Evolutionary conservation across 2,113 vertebrate species (phyloP).

Genomic region (Pygoscelis antarcticus): DNA sequence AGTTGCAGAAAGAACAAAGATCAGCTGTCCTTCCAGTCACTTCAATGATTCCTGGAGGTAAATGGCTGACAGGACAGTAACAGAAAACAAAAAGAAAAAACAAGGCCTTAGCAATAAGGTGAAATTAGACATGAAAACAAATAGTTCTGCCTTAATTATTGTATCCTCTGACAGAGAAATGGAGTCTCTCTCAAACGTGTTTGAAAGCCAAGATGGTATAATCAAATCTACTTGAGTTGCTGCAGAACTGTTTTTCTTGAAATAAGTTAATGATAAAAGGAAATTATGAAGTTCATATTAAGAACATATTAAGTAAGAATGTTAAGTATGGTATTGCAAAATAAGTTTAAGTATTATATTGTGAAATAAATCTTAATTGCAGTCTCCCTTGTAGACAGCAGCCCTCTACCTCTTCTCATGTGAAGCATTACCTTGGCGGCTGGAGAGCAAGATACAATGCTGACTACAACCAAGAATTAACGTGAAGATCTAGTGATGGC

Average conservation of each 20-base stretch:
- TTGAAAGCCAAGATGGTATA: background rate
- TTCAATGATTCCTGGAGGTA: background rate
- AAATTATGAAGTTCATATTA: background rate
- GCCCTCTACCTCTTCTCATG: background rate
- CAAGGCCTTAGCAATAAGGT: background rate
- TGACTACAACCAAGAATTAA: background rate
- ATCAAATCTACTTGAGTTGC: background rate
- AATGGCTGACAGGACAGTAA: background rate
- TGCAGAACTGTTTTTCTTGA: background rate
- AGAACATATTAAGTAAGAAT: background rate
- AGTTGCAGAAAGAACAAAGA: background rate
- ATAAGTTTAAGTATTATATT: background rate
- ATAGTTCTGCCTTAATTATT: background rate
- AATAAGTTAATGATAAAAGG: background rate
- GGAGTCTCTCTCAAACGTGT: background rate
- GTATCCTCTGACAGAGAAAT: background rate
- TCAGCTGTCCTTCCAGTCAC: background rate
- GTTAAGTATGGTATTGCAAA: background rate
- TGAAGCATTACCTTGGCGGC: background rate
- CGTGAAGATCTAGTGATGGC: background rate
- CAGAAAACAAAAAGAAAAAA: background rate
- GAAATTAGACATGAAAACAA: background rate
- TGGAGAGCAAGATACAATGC: background rate
- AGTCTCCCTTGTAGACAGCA: background rate
- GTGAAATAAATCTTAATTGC: background rate